Evolutionary conservation across 1,140 invertebrate genomes (phyloP).

Genomic region (Lordiphosa clarofinis): DNA sequence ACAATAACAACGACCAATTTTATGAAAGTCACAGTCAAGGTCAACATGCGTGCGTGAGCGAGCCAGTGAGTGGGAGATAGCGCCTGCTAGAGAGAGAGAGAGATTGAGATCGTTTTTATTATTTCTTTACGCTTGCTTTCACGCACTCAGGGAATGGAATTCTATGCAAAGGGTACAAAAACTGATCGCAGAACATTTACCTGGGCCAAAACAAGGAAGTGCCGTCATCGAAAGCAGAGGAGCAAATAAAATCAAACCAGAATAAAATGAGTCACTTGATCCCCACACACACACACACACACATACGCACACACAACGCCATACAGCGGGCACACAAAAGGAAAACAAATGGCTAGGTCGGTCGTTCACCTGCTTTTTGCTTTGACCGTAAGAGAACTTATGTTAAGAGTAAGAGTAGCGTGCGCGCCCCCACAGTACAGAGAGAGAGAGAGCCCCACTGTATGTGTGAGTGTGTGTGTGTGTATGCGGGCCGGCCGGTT

Average conservation of each 20-base stretch:
- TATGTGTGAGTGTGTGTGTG: conserved; percentile 20
- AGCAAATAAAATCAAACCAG: conserved; percentile 3
- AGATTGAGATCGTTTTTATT: conserved; percentile 30
- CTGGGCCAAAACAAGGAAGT: not conserved
- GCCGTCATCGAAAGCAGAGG: not conserved
- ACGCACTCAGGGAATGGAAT: conserved; percentile 34
- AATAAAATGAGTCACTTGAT: conserved; percentile 74
- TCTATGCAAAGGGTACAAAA: conserved; percentile 27
- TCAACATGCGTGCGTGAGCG: conserved; percentile 64
- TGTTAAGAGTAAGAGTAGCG: conserved; percentile 29
- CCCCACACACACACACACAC: conserved; percentile 26
- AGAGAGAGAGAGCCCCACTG: conserved; percentile 1
- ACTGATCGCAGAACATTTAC: not conserved
- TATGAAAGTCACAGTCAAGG: conserved; percentile 78
- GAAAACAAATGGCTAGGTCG: conserved; percentile 79
- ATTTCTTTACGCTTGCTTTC: conserved; percentile 49
- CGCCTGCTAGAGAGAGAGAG: conserved; percentile 11
- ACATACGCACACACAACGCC: too few species aligned
- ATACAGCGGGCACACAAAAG: conserved; percentile 57
- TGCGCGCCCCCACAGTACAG: conserved; percentile 35
- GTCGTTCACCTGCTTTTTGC: conserved; percentile 75
- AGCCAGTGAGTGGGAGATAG: conserved; percentile 1
- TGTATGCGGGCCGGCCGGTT: conserved; percentile 51
- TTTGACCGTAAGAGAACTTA: conserved; percentile 20
- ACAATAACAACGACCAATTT: conserved; percentile 61